These are phyloP conservation scores for Caenorhabditis parvicauda DNA, from an alignment of 2,888 invertebrate genomes.

Conservation along the genomic window DNA sequence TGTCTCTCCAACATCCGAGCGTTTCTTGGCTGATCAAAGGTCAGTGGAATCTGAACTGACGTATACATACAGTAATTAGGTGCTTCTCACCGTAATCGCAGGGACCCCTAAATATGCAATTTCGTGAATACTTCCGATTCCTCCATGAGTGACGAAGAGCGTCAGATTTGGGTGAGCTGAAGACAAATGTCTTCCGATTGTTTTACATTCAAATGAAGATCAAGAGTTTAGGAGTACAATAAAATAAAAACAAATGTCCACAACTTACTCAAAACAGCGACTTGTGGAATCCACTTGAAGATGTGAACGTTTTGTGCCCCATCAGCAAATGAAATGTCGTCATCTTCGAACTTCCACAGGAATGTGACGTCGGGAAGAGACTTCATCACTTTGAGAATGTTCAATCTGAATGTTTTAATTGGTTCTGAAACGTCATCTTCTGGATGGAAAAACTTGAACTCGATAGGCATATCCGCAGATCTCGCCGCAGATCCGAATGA, in stretches of 20 bases:
- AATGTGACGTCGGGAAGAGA: slow-evolving; percentile 33
- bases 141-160: slow-evolving; percentile 22
- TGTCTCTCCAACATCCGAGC: too few relatives aligned
- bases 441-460: slow-evolving; percentile 8
- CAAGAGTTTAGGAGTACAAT: too few relatives aligned
- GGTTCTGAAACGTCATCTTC: background rate
- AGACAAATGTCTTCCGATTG: too few relatives aligned
- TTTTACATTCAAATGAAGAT: too few relatives aligned
- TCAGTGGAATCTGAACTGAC: too few relatives aligned
- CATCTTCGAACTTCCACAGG: slow-evolving; percentile 40
- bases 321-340: slow-evolving; percentile 15
- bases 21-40: too few relatives aligned
- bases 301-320: slow-evolving; percentile 32
- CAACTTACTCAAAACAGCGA: slow-evolving; percentile 32
- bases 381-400: slow-evolving; percentile 11
- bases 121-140: slow-evolving; percentile 23
- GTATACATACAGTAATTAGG: too few relatives aligned
- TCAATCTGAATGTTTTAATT: slow-evolving; percentile 1
- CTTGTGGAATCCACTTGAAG: slow-evolving; percentile 44
- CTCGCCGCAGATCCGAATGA: slow-evolving; percentile 19
- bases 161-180: slow-evolving; percentile 13
- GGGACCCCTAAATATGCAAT: slow-evolving; percentile 20
- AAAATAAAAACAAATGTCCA: too few relatives aligned
- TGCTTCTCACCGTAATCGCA: slow-evolving; percentile 10
- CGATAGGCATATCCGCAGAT: slow-evolving; percentile 13